Conservation (phyloP, 2,113 vertebrate genomes). For the Pelodiscus sinensis region DNA sequence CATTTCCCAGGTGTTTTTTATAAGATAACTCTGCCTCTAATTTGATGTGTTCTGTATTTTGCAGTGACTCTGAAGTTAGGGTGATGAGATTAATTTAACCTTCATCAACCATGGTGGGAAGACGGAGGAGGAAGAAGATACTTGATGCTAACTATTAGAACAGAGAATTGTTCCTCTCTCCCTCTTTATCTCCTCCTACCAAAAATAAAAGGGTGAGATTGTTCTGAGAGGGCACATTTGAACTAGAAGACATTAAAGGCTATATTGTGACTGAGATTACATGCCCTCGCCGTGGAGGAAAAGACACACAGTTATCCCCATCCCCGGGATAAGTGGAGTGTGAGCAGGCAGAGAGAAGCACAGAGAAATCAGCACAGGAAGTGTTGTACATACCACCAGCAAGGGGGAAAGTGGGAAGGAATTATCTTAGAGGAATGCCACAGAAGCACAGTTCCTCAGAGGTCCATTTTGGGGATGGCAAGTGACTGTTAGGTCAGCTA, state of each 20-base stretch:
- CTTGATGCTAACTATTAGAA: neutral
- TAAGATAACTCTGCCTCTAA: conserved; percentile 35
- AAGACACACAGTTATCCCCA: neutral
- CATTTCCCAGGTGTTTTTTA: conserved; percentile 39
- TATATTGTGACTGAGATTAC: neutral
- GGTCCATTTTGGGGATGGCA: too few species aligned
- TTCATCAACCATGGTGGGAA: neutral
- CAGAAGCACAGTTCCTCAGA: neutral
- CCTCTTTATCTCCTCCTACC: too few species aligned
- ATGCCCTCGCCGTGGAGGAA: neutral
- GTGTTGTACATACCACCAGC: rapidly evolving
- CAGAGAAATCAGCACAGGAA: neutral
- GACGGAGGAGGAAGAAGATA: rapidly evolving
- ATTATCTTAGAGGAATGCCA: neutral
- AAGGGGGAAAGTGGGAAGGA: neutral
- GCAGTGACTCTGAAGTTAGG: neutral
- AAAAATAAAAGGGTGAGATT: neutral
- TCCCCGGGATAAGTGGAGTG: neutral
- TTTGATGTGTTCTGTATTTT: neutral
- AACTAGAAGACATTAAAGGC: neutral
- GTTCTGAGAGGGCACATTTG: neutral
- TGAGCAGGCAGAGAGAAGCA: neutral
- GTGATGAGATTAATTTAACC: neutral
- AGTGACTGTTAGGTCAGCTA: too few species aligned
- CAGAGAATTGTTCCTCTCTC: neutral